A percentile compares a stretch with the other conserved stretches of the same genome.
These are phyloP conservation scores for Mastomys natalensis DNA, from an alignment of 2,113 vertebrate species.

Conservation along the genomic window DNA sequence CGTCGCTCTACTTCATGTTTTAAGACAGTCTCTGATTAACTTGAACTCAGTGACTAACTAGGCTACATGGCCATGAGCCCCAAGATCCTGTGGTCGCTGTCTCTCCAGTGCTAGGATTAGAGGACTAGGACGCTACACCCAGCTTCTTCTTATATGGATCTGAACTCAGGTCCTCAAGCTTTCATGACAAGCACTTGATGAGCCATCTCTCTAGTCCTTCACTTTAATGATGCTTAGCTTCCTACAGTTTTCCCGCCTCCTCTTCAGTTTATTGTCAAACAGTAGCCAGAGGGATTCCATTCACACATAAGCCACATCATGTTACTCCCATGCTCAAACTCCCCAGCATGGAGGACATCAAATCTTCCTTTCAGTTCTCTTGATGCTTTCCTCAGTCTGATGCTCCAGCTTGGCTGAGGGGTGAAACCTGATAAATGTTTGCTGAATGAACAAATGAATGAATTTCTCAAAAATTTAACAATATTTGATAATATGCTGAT, in stretches of 20 bases:
- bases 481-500: constrained; percentile 9
- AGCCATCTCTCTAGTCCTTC: background rate
- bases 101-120: background rate
- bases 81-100: background rate
- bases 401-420: background rate
- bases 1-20: background rate
- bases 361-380: background rate
- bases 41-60: background rate
- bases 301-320: background rate
- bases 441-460: background rate
- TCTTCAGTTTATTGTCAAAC: background rate
- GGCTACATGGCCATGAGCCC: background rate
- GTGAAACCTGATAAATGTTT: background rate
- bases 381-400: background rate
- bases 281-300: constrained; percentile 12
- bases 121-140: background rate
- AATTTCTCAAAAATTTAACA: constrained; percentile 37
- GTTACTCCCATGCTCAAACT: background rate
- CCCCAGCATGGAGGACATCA: constrained; percentile 17
- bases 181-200: background rate
- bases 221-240: background rate
- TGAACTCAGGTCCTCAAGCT: background rate
- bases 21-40: background rate
- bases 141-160: background rate
- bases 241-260: background rate